A percentile compares a stretch with the other conserved stretches of the same genome.
Conservation (phyloP, 2,113 vertebrate species). For the Sebastes schlegelii region DNA sequence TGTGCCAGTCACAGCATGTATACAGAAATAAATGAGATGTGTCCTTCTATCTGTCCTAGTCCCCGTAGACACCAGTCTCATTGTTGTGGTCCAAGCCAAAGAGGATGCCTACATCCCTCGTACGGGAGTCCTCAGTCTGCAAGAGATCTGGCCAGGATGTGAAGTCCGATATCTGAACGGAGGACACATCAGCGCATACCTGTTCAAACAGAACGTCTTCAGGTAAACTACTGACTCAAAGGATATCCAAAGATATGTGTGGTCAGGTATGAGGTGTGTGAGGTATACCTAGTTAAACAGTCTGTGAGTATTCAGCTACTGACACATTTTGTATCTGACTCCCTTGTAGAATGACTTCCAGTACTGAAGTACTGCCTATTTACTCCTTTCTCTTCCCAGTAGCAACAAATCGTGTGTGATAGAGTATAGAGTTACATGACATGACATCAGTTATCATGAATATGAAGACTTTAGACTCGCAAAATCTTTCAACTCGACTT, state of each 20-base stretch:
- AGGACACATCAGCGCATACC: slow-evolving; percentile 96
- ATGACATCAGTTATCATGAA: background rate
- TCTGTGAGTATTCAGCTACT: background rate
- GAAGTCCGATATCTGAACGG: slow-evolving; percentile 95
- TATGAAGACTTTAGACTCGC: background rate
- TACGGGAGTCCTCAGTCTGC: slow-evolving; percentile 94
- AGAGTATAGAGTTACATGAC: background rate
- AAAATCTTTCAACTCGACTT: background rate
- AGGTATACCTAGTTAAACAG: background rate
- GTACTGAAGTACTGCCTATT: background rate
- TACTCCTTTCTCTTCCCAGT: background rate
- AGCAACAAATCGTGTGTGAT: background rate
- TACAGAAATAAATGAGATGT: background rate
- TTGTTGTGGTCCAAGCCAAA: slow-evolving; percentile 95
- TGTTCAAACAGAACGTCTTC: slow-evolving; percentile 97
- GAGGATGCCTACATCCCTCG: slow-evolving; percentile 97
- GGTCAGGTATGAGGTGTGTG: background rate
- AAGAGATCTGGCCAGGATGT: slow-evolving; percentile 98
- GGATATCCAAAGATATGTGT: background rate
- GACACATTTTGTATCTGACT: background rate
- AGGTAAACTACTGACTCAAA: slow-evolving; percentile 81
- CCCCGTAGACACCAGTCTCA: slow-evolving; percentile 95
- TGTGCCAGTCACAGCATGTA: background rate
- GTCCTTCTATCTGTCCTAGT: slow-evolving; percentile 78
- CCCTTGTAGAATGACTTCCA: background rate